Evolutionary conservation across 2,888 invertebrate genomes (phyloP).

Genomic region (Oscheius onirici): DNA sequence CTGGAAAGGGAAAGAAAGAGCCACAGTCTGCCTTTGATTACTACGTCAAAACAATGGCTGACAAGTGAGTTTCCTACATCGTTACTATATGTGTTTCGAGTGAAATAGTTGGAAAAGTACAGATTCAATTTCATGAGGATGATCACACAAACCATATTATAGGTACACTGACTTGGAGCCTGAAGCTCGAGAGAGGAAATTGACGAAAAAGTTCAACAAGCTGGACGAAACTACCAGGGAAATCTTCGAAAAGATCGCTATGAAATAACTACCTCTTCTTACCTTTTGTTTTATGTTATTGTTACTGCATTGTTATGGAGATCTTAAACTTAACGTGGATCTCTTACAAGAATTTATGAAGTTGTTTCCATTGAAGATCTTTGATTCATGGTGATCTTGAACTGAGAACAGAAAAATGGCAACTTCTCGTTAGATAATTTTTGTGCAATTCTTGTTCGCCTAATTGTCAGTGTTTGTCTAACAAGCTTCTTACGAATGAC

Average conservation of each 20-base stretch:
- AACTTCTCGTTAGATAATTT: too few relatives aligned
- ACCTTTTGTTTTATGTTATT: neutral
- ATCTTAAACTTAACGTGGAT: neutral
- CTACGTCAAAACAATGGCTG: neutral
- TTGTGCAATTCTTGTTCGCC: too few relatives aligned
- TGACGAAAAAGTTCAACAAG: slow-evolving; percentile 36
- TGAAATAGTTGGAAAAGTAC: too few relatives aligned
- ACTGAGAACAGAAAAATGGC: too few relatives aligned
- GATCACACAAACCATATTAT: neutral
- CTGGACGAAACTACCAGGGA: slow-evolving; percentile 25
- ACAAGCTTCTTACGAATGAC: too few relatives aligned
- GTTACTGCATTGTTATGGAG: neutral
- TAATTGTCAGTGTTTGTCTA: too few relatives aligned
- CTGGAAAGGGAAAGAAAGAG: slow-evolving; percentile 4
- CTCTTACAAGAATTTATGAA: neutral
- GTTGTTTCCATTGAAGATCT: too few relatives aligned
- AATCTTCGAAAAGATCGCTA: slow-evolving; percentile 35
- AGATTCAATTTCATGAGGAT: too few relatives aligned
- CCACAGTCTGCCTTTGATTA: slow-evolving; percentile 21
- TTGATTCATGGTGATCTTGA: too few relatives aligned
- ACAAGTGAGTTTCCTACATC: slow-evolving; percentile 24
- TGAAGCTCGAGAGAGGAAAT: slow-evolving; percentile 31
- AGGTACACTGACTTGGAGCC: slow-evolving; percentile 32
- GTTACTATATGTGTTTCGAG: too few relatives aligned
- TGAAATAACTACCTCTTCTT: neutral